These are phyloP conservation scores for Hiodon tergisus DNA, from an alignment of 2,113 vertebrate species.

Conservation along the genomic window DNA sequence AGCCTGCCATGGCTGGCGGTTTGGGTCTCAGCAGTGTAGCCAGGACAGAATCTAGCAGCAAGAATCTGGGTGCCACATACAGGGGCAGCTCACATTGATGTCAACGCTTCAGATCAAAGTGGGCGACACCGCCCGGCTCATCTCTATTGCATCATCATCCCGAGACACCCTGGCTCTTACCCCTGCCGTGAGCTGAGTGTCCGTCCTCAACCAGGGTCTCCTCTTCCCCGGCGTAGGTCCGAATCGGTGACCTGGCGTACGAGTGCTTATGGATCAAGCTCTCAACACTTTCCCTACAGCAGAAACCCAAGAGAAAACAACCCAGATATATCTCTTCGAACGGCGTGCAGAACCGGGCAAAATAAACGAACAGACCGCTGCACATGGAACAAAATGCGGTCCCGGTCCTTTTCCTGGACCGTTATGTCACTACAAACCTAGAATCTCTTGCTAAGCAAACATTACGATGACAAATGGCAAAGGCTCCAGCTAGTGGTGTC, in stretches of 20 bases:
- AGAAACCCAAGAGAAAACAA: slow-evolving; percentile 53
- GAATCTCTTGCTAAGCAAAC: too few relatives aligned
- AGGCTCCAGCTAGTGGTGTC: neutral
- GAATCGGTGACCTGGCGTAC: slow-evolving; percentile 91
- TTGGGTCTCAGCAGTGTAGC: too few relatives aligned
- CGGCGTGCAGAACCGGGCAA: slow-evolving; percentile 3
- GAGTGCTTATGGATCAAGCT: slow-evolving; percentile 99
- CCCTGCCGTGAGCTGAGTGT: slow-evolving; percentile 74
- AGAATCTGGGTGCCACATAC: too few relatives aligned
- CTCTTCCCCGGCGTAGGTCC: slow-evolving; percentile 89
- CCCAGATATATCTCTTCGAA: slow-evolving; percentile 59
- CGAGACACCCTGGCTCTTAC: slow-evolving; percentile 49
- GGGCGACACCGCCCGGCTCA: neutral
- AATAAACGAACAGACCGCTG: neutral
- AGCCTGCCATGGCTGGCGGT: neutral
- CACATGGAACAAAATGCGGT: neutral
- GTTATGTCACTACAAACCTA: too few relatives aligned
- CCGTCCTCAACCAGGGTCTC: slow-evolving; percentile 82
- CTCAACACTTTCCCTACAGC: slow-evolving; percentile 91
- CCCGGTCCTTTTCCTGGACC: too few relatives aligned
- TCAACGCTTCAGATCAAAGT: neutral
- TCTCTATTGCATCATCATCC: neutral
- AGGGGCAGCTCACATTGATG: neutral
- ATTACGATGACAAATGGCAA: neutral
- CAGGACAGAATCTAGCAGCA: too few relatives aligned